Percentiles rank a stretch among this genome's conserved stretches.
Evolutionary conservation across 2,113 vertebrate genomes (phyloP).

Genomic region (Toxotes chatareus): DNA sequence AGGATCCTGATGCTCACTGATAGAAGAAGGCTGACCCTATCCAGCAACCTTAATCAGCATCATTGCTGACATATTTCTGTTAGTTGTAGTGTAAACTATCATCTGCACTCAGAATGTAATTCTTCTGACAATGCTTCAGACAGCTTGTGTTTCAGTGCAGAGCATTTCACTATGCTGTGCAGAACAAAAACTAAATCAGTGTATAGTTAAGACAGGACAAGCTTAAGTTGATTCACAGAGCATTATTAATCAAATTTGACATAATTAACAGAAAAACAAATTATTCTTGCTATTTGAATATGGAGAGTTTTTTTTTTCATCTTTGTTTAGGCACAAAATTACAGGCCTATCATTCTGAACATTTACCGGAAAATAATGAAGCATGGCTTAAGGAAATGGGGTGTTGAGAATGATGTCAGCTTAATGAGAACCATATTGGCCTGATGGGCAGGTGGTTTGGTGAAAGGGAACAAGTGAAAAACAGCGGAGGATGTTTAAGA

Average conservation of each 20-base stretch:
- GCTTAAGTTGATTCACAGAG: constrained; percentile 1
- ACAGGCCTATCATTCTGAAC: constrained; percentile 10
- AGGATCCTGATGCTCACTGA: constrained; percentile 67
- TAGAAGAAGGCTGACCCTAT: constrained; percentile 74
- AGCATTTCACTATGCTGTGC: constrained; percentile 1
- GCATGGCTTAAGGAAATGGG: constrained; percentile 49
- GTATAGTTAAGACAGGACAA: constrained; percentile 5
- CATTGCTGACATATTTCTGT: constrained; percentile 77
- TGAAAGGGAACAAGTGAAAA: constrained; percentile 83
- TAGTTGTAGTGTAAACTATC: constrained; percentile 68
- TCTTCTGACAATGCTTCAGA: constrained; percentile 70
- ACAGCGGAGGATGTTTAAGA: constrained; percentile 77
- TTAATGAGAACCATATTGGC: constrained; percentile 77
- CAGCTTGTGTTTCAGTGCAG: constrained; percentile 14
- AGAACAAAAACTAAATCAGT: constrained; percentile 6
- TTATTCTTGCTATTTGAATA: constrained; percentile 3
- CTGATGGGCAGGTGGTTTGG: constrained; percentile 81
- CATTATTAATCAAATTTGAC: constrained; percentile 24
- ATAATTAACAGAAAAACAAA: constrained; percentile 43
- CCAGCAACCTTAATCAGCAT: constrained; percentile 80
- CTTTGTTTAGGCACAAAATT: constrained; percentile 37
- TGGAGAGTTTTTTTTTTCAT: not conserved
- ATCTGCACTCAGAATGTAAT: constrained; percentile 61
- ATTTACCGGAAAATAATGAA: constrained; percentile 50
- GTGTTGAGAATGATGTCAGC: constrained; percentile 49